A percentile compares a stretch with the other conserved stretches of the same genome.
These are phyloP conservation scores for Latheticus oryzae DNA, from an alignment of 2,888 invertebrate genomes.

Conservation along the genomic window DNA sequence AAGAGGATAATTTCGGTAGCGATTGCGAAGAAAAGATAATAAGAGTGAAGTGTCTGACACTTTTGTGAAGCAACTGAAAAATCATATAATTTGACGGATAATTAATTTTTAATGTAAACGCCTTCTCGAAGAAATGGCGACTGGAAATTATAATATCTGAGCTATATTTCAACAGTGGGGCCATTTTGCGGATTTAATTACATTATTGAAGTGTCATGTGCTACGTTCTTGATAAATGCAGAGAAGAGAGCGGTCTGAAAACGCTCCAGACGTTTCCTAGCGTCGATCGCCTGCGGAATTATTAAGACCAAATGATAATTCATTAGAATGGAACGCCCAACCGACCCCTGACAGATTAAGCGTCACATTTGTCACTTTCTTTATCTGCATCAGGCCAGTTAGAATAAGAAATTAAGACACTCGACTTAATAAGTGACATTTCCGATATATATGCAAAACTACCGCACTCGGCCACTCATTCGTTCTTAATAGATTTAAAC, in stretches of 20 bases:
- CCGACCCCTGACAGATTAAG: constrained; percentile 46
- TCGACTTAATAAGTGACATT: constrained; percentile 54
- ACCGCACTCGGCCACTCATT: constrained; percentile 50
- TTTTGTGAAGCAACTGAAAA: constrained; percentile 44
- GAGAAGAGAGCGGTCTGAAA: constrained; percentile 57
- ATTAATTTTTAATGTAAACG: constrained; percentile 62
- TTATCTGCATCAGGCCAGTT: constrained; percentile 50
- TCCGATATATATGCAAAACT: constrained; percentile 54
- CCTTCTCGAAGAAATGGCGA: constrained; percentile 54
- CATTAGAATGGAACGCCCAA: constrained; percentile 52
- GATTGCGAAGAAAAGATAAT: constrained; percentile 38
- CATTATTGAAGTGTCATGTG: constrained; percentile 66
- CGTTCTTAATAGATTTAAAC: constrained; percentile 45
- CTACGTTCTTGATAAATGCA: constrained; percentile 65
- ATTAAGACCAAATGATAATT: constrained; percentile 62
- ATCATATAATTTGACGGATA: constrained; percentile 59
- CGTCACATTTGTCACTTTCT: constrained; percentile 55
- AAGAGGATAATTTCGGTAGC: constrained; percentile 33
- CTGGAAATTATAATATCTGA: constrained; percentile 62
- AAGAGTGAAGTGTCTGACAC: constrained; percentile 40
- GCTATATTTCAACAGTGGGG: constrained; percentile 64
- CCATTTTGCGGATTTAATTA: constrained; percentile 66
- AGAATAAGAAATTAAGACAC: constrained; percentile 54
- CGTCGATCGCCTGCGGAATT: constrained; percentile 57
- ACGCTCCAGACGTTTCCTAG: constrained; percentile 57